These are phyloP conservation scores for Pelodiscus sinensis DNA, from an alignment of 2,113 vertebrate species.

Conservation along the genomic window DNA sequence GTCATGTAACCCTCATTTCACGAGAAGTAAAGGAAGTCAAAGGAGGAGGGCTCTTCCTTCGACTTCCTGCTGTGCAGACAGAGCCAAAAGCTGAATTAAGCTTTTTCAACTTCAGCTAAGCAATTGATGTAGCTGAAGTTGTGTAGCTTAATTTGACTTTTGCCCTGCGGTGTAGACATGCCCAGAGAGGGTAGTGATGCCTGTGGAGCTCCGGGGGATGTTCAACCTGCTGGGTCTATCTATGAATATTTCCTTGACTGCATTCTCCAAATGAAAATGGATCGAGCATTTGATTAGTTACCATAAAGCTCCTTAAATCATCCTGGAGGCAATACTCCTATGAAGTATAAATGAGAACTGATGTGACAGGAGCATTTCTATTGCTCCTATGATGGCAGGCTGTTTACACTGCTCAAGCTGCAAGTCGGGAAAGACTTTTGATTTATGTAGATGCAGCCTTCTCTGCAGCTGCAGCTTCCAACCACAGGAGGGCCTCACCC, in stretches of 20 bases:
- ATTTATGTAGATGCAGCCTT: not conserved
- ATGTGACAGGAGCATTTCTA: not conserved
- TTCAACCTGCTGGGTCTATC: not conserved
- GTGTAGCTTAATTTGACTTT: no score
- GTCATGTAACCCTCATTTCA: no score
- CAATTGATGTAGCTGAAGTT: no score
- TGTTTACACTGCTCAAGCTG: not conserved
- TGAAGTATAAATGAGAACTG: not conserved
- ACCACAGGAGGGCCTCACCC: not conserved
- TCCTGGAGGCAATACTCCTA: not conserved
- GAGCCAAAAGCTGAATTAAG: no score
- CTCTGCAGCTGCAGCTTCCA: not conserved
- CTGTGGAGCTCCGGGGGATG: not conserved
- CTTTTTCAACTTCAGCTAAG: no score
- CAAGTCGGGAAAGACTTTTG: not conserved
- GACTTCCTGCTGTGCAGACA: no score
- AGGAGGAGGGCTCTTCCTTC: no score
- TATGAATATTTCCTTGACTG: not conserved
- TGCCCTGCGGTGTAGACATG: no score
- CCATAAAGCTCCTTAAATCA: not conserved
- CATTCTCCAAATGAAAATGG: constrained; percentile 9
- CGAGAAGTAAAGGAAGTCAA: no score
- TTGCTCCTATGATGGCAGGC: not conserved
- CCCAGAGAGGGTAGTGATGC: not conserved
- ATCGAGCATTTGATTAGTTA: not conserved